Conservation (phyloP, 23 tunicate species). For the Oikopleura albicans region DNA sequence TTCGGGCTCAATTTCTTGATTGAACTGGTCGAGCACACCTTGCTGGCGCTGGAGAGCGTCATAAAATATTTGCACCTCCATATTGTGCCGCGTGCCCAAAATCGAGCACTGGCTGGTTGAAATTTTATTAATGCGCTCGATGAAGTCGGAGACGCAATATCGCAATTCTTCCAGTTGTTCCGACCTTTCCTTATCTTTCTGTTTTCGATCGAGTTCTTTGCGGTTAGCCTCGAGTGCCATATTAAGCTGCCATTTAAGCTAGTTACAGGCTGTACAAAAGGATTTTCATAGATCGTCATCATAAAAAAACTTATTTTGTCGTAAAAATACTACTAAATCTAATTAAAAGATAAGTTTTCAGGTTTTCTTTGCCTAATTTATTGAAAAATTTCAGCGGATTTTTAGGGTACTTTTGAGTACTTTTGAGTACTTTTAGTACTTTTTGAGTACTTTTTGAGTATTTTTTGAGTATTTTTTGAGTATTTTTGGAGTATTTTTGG, state of each 20-base stretch:
- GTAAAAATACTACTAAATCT: too few species aligned
- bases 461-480: too few species aligned
- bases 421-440: too few species aligned
- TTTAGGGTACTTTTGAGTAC: too few species aligned
- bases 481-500: too few species aligned
- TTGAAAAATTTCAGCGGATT: too few species aligned
- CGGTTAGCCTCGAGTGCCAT: background rate
- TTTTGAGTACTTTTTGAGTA: too few species aligned
- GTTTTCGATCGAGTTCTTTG: background rate
- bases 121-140: background rate
- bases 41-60: background rate
- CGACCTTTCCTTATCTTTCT: background rate
- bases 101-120: background rate
- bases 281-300: too few species aligned
- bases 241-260: slow-evolving; percentile 10
- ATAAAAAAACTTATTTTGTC: too few species aligned
- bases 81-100: background rate
- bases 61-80: background rate
- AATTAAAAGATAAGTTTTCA: too few species aligned
- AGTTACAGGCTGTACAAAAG: too few species aligned
- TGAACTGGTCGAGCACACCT: background rate
- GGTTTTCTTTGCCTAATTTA: too few species aligned
- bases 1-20: background rate
- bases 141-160: background rate
- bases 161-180: background rate